Evolutionary conservation across 2,888 invertebrate species (phyloP).

Genomic region (Eueremaeus valkanovi): DNA sequence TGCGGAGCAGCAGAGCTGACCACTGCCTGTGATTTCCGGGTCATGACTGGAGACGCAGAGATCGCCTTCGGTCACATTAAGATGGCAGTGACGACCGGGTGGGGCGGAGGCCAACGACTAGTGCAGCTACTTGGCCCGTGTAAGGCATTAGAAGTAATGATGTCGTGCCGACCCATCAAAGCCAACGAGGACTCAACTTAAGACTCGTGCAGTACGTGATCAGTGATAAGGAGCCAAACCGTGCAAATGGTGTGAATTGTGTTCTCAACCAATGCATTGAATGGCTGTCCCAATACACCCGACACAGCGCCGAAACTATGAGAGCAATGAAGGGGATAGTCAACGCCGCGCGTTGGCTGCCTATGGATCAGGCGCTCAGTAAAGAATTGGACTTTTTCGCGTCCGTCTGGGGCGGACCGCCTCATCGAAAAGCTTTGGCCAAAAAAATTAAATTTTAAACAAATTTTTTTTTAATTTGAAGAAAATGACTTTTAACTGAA

Average conservation of each 20-base stretch:
- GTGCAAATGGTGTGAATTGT: conserved; percentile 47
- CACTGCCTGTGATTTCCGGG: conserved; percentile 56
- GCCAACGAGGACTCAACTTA: conserved; percentile 51
- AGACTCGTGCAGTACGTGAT: conserved; percentile 54
- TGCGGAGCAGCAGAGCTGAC: conserved; percentile 59
- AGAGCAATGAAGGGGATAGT: conserved; percentile 51
- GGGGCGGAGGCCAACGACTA: conserved; percentile 56
- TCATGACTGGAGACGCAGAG: conserved; percentile 52
- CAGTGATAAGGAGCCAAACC: conserved; percentile 40
- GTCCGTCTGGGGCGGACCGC: conserved; percentile 54
- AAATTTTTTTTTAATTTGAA: too few species aligned
- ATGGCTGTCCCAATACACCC: conserved; percentile 51
- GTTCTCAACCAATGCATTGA: conserved; percentile 48
- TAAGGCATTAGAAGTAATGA: conserved; percentile 54
- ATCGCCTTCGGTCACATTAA: conserved; percentile 56
- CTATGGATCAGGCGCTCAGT: conserved; percentile 48
- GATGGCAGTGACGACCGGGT: conserved; percentile 56
- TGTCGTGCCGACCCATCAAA: conserved; percentile 50
- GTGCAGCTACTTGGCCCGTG: conserved; percentile 53
- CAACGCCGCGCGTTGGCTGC: conserved; percentile 46
- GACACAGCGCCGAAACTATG: conserved; percentile 49
- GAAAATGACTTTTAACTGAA: too few species aligned
- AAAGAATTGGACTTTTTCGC: conserved; percentile 53
- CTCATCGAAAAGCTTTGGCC: conserved; percentile 52
- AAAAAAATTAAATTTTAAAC: conserved; percentile 50